Evolutionary conservation across 2,113 vertebrate species (phyloP), one percentile per base, ranked within the genome.

Genomic region (Chlorodrepanis virens): DNA sequence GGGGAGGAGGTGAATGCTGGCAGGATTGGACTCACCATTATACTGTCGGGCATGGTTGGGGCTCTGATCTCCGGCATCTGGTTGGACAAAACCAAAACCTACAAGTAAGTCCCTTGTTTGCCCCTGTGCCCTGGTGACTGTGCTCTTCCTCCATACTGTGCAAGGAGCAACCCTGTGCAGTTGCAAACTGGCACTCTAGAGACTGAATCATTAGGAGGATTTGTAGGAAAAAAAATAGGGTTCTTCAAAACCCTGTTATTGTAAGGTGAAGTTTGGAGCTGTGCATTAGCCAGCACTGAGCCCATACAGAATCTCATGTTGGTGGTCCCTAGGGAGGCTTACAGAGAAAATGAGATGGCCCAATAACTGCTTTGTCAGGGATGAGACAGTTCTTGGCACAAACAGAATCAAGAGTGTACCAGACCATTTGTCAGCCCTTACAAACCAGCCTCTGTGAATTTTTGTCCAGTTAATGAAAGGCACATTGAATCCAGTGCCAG

Each of bases 11-110:
- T 99, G 97, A 99, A 99, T 90, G 99, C 99, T 98, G 99, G 99
- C 84, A 98, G 99, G 94, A 99, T 99, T 56, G 99, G 99, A 63
- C 98, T 99, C 95, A 99, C 99, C 69, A 98, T 99, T 59, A 50
- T 99, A 84, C 95, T 99, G 16, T 97, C 99, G 8, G 99, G 99
- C 61, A 99, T 99, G 98, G 92, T 84, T 47, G 99, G 99, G 31
- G 99, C 99, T 29, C 97, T 99, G 89, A 97, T 99, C 95, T 98
- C 99, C 40, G 99, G 99, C 78, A 94, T 99, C 96, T 99, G 99
- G 99, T 97, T 99, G 97, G 99, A 99, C 97, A 99, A 97, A 97
- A 99, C 99, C 76, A 99, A 99, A 98, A 98, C 98, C 27, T 99
- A 99, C 98, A 99, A 99, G 99, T 99, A 98, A 98, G 98, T 96